A percentile compares a stretch with the other conserved stretches of the same genome.
Conservation (phyloP, 2,888 invertebrate species). For the Chymomyza procnemis region DNA sequence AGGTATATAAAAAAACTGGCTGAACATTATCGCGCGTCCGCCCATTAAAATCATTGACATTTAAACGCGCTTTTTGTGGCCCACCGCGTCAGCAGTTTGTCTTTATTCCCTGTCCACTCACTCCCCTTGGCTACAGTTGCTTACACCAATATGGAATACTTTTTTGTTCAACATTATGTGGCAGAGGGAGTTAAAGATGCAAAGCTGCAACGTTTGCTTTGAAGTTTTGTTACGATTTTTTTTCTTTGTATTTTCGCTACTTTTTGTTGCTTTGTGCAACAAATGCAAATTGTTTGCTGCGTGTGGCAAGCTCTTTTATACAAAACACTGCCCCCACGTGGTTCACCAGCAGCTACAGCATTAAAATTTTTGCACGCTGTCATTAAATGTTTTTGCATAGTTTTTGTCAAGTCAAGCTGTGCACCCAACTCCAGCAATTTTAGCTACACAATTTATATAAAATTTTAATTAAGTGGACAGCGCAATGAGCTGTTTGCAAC, state of each 20-base stretch:
- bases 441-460: slow-evolving; percentile 49
- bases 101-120: not conserved
- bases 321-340: slow-evolving; percentile 15
- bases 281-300: slow-evolving; percentile 5
- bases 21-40: slow-evolving; percentile 68
- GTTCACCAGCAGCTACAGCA: not conserved
- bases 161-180: not conserved
- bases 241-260: slow-evolving; percentile 5
- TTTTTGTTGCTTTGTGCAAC: not conserved
- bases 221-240: slow-evolving; percentile 34
- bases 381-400: slow-evolving; percentile 62
- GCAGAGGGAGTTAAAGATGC: not conserved
- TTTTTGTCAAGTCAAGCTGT: slow-evolving; percentile 15
- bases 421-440: not conserved
- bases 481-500: slow-evolving; percentile 4
- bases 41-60: slow-evolving; percentile 75
- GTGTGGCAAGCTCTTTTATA: slow-evolving; percentile 12
- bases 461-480: slow-evolving; percentile 67
- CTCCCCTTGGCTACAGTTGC: not conserved
- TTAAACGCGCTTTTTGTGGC: slow-evolving; percentile 58
- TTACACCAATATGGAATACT: not conserved
- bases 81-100: not conserved
- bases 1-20: slow-evolving; percentile 52
- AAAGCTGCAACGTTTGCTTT: slow-evolving; percentile 39
- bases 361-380: slow-evolving; percentile 29